Evolutionary conservation across 2,888 invertebrate genomes (phyloP), one percentile per base, ranked within the genome.

Genomic region (Fabriciana adippe): DNA sequence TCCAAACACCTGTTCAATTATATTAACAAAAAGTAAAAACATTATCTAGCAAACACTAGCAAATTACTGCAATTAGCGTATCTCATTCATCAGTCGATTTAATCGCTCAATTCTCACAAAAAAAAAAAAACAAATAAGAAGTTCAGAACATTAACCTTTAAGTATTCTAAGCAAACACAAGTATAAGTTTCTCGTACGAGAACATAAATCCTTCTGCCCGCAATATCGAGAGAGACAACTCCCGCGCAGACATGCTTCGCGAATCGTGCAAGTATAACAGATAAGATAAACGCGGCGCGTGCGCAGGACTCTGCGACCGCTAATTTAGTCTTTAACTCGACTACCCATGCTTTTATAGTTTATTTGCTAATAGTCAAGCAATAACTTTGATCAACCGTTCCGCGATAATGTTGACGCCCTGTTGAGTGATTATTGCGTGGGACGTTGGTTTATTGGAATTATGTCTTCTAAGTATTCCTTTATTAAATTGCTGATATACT

Each of bases 311-410:
- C 88, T 85, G 90, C 81, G 90, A 82, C 79, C 86, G 80, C 91
- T 92, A 92, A 92, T 92, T 92, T 92, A 92, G 87, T 88, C 91
- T 88, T 91, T 89, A 88, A 80, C 83, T 87, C 83, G 79, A 81
- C 80, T 83, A 84, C 69, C 73, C 74, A 67, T 80, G 83, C 84
- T 84, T 83, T 80, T 80, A 82, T 83, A 79, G 77, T 81, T 85
- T 86, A 86, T 86, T 85, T 83, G 83, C 81, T 86, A 82, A 85
- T 85, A 82, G 80, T 64, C 50, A 41, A 35, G 68, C 71, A 70
- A 68, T 74, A 69, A 70, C 62, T 72, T 71, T 72, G 71, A 74
- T 72, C 73, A 66, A 65, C 26, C 64, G 61, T 64, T 57, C 31
- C 48, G 54, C 61, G 69, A 66, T 67, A 66, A 71, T 69, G 62